Evolutionary conservation across 2,113 vertebrate genomes (phyloP).

Genomic region (Numida meleagris): DNA sequence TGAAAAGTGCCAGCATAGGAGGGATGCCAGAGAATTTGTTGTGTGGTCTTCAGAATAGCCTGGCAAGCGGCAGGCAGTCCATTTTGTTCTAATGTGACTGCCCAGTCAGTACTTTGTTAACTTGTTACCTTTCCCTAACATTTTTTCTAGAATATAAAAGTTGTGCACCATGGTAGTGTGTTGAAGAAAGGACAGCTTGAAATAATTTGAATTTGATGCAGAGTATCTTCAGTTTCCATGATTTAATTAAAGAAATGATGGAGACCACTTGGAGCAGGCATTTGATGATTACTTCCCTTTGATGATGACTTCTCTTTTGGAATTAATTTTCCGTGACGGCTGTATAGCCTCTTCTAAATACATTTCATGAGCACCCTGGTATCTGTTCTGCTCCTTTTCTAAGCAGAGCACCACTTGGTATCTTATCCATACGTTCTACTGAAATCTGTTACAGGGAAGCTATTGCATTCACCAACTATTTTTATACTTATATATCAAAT

Average conservation of each 20-base stretch:
- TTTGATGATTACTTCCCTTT: background rate
- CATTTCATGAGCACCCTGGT: background rate
- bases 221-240: background rate
- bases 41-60: background rate
- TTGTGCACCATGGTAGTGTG: background rate
- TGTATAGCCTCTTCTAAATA: background rate
- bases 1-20: accelerated
- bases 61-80: background rate
- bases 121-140: background rate
- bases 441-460: background rate
- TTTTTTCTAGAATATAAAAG: background rate
- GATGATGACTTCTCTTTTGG: background rate
- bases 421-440: background rate
- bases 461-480: background rate
- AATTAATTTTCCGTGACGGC: background rate
- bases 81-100: background rate
- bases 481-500: background rate
- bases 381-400: background rate
- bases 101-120: background rate
- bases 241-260: background rate
- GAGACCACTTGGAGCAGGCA: background rate
- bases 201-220: background rate
- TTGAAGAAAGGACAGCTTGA: background rate
- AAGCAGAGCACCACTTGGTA: background rate
- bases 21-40: background rate